Percentiles rank a stretch among this genome's conserved stretches.
phyloP scores from a whole-genome alignment of 2,113 vertebrate genomes.

The Aviceda subcristata region DNA sequence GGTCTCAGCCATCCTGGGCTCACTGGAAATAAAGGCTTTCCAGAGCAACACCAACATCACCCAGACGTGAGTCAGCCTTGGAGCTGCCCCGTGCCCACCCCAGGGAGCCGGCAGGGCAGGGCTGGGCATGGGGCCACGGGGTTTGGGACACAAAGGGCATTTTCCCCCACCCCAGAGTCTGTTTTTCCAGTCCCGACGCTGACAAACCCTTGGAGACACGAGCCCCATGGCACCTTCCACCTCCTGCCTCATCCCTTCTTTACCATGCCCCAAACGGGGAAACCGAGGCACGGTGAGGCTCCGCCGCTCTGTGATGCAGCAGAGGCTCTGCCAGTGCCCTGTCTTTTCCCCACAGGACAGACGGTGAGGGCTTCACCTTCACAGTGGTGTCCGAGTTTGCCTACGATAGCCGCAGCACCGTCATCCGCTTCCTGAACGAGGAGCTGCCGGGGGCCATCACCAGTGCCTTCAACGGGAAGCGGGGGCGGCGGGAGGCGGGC shows the following conservation, averaged over 20 bases:
- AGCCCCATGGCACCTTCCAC: not conserved
- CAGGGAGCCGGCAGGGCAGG: rapidly evolving
- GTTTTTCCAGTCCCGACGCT: not conserved
- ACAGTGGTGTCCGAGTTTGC: not conserved
- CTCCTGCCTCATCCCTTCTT: not conserved
- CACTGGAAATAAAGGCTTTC: constrained; percentile 41
- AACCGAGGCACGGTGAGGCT: not conserved
- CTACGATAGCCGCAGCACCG: not conserved
- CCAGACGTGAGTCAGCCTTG: not conserved
- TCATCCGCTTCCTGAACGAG: constrained; percentile 14
- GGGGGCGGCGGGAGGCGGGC: rapidly evolving
- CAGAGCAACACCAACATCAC: constrained; percentile 35
- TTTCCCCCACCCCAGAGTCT: not conserved
- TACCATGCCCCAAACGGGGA: not conserved
- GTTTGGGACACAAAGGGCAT: not conserved
- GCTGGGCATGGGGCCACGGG: not conserved
- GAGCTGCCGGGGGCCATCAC: not conserved
- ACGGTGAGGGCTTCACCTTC: not conserved
- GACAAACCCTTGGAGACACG: not conserved
- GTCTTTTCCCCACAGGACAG: not conserved
- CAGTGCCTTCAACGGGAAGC: not conserved
- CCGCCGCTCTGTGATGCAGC: not conserved
- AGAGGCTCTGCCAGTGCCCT: rapidly evolving
- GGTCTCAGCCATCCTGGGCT: constrained; percentile 22
- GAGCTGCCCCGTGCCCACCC: not conserved